Percentiles rank a stretch among this genome's conserved stretches.
Conservation (phyloP, 2,888 invertebrate genomes). For the Synanthedon andrenaeformis region DNA sequence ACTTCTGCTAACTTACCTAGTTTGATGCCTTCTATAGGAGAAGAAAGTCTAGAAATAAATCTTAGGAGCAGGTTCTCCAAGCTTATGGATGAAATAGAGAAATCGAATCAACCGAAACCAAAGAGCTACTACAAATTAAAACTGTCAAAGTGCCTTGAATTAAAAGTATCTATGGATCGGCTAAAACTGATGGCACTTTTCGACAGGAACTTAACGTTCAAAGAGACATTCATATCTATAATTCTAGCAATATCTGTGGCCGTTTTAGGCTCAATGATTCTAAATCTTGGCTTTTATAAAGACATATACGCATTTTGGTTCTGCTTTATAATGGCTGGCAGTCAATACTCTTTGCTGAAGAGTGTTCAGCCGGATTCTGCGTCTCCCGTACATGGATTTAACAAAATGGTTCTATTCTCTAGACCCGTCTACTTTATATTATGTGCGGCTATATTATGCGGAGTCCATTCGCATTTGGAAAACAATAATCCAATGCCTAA, state of each 20-base stretch:
- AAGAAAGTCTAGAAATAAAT: conserved; percentile 67
- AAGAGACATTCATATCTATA: conserved; percentile 85
- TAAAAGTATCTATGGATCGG: conserved; percentile 93
- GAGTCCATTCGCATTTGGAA: conserved; percentile 51
- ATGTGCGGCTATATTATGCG: conserved; percentile 72
- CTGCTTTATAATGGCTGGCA: conserved; percentile 97
- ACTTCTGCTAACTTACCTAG: conserved; percentile 44
- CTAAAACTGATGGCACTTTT: conserved; percentile 91
- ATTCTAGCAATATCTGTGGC: conserved; percentile 87
- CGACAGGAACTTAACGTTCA: conserved; percentile 88
- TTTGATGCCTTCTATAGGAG: conserved; percentile 66
- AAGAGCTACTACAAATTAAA: conserved; percentile 82
- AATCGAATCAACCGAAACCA: conserved; percentile 64
- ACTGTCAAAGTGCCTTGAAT: conserved; percentile 71
- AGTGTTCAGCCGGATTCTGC: conserved; percentile 99
- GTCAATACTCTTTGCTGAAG: conserved; percentile 96
- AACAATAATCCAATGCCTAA: conserved; percentile 27
- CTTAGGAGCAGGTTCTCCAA: conserved; percentile 68
- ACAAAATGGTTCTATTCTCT: conserved; percentile 93
- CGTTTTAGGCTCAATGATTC: conserved; percentile 83
- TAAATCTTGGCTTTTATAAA: conserved; percentile 87
- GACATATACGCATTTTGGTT: conserved; percentile 95
- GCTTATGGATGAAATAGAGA: conserved; percentile 67
- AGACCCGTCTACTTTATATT: conserved; percentile 94
- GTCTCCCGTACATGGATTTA: conserved; percentile 98